phyloP scores from a whole-genome alignment of 2,113 vertebrate genomes.

The Ameiurus melas region DNA sequence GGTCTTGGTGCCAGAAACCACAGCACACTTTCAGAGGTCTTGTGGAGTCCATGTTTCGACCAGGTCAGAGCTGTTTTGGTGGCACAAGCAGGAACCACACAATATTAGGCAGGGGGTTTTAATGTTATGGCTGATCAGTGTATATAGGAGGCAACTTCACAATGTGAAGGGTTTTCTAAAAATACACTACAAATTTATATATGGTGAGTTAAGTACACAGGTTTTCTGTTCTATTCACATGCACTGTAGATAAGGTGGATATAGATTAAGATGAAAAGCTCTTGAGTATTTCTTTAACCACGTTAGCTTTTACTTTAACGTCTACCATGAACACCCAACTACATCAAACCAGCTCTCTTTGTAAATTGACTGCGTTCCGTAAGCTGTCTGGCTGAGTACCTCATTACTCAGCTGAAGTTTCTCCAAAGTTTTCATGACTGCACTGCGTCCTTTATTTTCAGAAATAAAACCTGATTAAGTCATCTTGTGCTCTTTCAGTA shows the following conservation, averaged over 20 bases:
- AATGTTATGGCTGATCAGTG: too few species aligned
- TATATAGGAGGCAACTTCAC: neutral
- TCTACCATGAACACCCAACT: neutral
- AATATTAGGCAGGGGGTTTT: too few species aligned
- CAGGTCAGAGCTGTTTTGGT: too few species aligned
- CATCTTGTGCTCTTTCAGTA: slow-evolving; percentile 74
- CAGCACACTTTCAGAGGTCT: too few species aligned
- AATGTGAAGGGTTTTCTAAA: too few species aligned
- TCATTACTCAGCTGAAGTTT: neutral
- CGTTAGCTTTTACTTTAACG: neutral
- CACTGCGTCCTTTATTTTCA: neutral
- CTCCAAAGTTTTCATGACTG: neutral
- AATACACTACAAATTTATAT: too few species aligned
- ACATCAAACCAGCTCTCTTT: neutral
- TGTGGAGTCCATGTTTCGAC: too few species aligned
- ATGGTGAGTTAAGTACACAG: neutral
- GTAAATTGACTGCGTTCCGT: neutral
- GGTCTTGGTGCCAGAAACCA: too few species aligned
- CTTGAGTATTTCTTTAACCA: neutral
- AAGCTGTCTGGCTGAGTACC: neutral
- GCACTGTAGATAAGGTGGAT: neutral
- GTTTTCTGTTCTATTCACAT: neutral
- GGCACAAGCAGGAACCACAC: too few species aligned
- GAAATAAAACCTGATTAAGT: neutral
- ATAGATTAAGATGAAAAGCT: neutral